phyloP scores from a whole-genome alignment of 2,888 invertebrate genomes.

The Lacanobia wlatinum region DNA sequence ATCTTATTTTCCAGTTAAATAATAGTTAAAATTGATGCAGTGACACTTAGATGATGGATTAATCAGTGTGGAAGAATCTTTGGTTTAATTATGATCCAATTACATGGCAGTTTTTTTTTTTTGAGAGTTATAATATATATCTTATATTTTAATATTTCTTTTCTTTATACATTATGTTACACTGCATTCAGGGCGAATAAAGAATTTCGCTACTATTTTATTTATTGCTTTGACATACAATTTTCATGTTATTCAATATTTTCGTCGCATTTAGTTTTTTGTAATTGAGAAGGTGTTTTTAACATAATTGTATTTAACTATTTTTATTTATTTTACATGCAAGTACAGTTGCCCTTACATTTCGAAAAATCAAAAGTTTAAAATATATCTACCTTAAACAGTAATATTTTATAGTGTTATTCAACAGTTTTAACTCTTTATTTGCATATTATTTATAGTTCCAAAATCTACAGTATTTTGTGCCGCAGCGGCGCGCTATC shows the following conservation, averaged over 20 bases:
- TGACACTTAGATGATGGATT: constrained; percentile 2
- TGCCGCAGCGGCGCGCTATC: constrained; percentile 33
- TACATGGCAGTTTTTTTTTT: constrained; percentile 26
- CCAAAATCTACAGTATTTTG: constrained; percentile 60
- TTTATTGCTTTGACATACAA: constrained; percentile 41
- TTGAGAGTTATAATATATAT: constrained; percentile 25
- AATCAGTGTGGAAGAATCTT: constrained; percentile 50
- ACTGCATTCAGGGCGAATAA: constrained; percentile 29
- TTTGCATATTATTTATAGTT: constrained; percentile 63
- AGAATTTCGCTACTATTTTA: constrained; percentile 27
- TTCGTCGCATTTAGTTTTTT: constrained; percentile 6
- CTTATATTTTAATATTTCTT: constrained; percentile 31
- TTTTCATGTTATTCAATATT: constrained; percentile 14
- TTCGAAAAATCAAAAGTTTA: constrained; percentile 38
- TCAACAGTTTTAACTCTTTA: constrained; percentile 65
- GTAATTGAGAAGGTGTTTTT: neutral
- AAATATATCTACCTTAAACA: constrained; percentile 47
- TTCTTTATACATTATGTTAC: constrained; percentile 40
- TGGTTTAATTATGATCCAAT: constrained; percentile 51
- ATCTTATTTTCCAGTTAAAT: neutral
- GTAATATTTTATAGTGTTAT: constrained; percentile 63
- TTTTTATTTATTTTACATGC: constrained; percentile 39
- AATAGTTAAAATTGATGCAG: neutral
- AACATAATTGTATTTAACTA: constrained; percentile 12
- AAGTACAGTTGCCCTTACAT: constrained; percentile 52